Evolutionary conservation across 2,797 vertebrate genomes (phyloP), one percentile per base, ranked within the genome.

Genomic region (Choloepus didactylus): DNA sequence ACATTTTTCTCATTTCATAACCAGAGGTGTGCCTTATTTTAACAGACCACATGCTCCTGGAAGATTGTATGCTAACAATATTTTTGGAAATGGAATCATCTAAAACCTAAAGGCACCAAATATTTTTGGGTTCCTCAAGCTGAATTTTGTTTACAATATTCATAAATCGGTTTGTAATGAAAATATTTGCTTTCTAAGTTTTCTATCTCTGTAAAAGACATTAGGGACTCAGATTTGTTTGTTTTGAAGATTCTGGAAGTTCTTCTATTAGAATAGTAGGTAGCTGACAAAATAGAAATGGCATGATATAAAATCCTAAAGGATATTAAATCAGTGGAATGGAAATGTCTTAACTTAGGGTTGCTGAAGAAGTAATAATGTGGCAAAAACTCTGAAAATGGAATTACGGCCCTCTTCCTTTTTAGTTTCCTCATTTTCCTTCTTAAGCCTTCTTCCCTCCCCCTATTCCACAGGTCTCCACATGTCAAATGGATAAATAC

Each of bases 151-250:
- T 9, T 3, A 19, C n/a, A 81, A 41, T 62, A 86, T 87, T 85
- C 60, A 70, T 44, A 73, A 92, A 46, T 60, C 76, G 46, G 35
- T n/a, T 81, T 88, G 1, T 76, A 84, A 90, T 94, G 29, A 81
- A 81, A 94, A 95, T 70, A 90, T 25, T 93, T 46, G 69, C 67
- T 69, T 79, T 86, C 69, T 89, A 66, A 79, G 46, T 89, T 46
- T 79, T 83, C 59, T 41, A 2, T 73, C 64, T 89, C 96, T 82
- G 64, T 70, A 95, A 77, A 85, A 77, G 79, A 77, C 66, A 85
- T 94, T 77, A 87, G 12, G 79, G 54, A 29, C 77, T 94, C 51
- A 70, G 27, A 59, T 59, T 76, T 56, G 16, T 87, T 46, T 83
- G 31, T 72, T 46, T 93, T 44, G 14, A 56, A 77, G 41, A 66